Conservation (phyloP, 30 jellyfish, hydroid and myxozoan genomes). For the Cassiopea xamachana region DNA sequence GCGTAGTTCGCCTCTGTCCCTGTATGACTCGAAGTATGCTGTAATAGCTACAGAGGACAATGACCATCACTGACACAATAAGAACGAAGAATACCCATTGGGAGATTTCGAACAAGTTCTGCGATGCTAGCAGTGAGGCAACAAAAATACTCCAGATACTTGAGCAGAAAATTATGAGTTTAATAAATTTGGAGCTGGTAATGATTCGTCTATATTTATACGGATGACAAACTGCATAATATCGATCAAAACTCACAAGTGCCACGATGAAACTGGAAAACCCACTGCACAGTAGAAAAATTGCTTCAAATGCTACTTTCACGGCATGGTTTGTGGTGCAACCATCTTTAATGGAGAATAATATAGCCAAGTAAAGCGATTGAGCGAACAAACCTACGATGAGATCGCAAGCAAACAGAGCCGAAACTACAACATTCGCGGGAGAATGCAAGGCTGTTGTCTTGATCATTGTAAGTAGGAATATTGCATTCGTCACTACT, state of each 20-base stretch:
- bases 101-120: not conserved
- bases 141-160: not conserved
- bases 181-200: not conserved
- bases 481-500: not conserved
- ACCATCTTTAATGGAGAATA: not conserved
- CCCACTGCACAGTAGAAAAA: constrained; percentile 29
- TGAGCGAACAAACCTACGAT: constrained; percentile 28
- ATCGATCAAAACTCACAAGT: constrained; percentile 47
- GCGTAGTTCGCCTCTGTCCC: constrained; percentile 21
- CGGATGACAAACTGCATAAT: constrained; percentile 31
- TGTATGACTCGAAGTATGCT: constrained; percentile 8
- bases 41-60: not conserved
- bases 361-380: not conserved
- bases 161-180: not conserved
- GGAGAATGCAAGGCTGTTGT: constrained; percentile 19
- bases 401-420: constrained; percentile 30
- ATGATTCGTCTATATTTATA: constrained; percentile 2
- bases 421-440: constrained; percentile 10
- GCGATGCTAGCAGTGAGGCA: not conserved
- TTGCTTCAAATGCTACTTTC: not conserved
- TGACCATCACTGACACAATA: not conserved
- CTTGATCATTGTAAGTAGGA: constrained; percentile 5
- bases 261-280: constrained; percentile 39
- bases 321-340: not conserved
- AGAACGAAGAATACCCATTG: not conserved